Evolutionary conservation across 2,888 invertebrate species (phyloP), one percentile per base, ranked within the genome.

Genomic region (Schizotus pectinicornis): DNA sequence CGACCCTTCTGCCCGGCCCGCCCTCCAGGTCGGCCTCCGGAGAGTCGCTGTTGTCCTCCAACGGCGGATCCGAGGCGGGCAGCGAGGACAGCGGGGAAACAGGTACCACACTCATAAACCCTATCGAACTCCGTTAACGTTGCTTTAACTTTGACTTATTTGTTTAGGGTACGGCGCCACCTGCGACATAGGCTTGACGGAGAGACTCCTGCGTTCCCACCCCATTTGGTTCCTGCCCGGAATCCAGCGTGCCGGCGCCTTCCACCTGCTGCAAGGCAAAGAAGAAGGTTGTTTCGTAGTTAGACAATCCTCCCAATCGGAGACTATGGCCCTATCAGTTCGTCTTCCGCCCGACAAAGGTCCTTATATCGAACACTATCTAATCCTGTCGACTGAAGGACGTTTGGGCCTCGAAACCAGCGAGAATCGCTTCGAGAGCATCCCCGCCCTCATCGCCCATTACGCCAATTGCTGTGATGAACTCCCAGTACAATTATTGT

Each of bases 141-240:
- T n/a, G n/a, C n/a, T 22, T 22, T 22, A 41, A n/a, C 12, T 48
- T 48, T 48, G 14, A 14, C 48, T 39, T 35, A 54, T 9, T 38
- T 1, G 56, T 65, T 6, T 83, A 56, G 87, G 85, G 65, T 86
- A 87, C 74, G 88, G 88, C 71, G 89, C 89, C 62, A 90, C 92
- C 63, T 94, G 93, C 78, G 91, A 91, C 82, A 90, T 94, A 74
- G 89, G 90, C 13, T 81, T 94, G 64, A 84, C 94, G 74, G 96
- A 97, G 79, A 85, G 95, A 64, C 85, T 97, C 68, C 89, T 94
- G 75, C 86, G 94, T 66, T 93, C 94, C 32, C 95, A 96, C 81
- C 94, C 95, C 38, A 93, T 98, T 72, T 98, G 98, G 98, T 96
- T 94, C 80, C 84, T 97, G 61, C 94, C 95, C 0, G 94, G 94